Conservation (phyloP, 2,113 vertebrate species). For the Anhinga anhinga region DNA sequence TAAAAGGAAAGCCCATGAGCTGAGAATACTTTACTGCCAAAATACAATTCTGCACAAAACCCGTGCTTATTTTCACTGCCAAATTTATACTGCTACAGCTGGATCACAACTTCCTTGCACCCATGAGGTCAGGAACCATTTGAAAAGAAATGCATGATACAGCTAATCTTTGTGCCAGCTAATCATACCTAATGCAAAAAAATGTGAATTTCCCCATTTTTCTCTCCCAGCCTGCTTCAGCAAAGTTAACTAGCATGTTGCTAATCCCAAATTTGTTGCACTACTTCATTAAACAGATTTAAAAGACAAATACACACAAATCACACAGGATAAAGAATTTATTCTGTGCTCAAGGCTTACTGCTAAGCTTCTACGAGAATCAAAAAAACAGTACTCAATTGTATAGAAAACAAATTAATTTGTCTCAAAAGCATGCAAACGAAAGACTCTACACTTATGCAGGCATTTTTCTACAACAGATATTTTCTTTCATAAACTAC, state of each 20-base stretch:
- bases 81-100: slow-evolving; percentile 33
- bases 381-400: not conserved
- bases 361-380: not conserved
- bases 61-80: not conserved
- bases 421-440: not conserved
- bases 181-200: slow-evolving; percentile 9
- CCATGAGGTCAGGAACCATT: not conserved
- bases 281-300: slow-evolving; percentile 34
- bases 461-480: not conserved
- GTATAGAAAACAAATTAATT: not conserved
- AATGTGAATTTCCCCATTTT: not conserved
- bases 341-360: slow-evolving; percentile 10
- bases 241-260: not conserved
- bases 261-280: slow-evolving; percentile 42
- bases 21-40: not conserved
- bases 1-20: not conserved
- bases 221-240: not conserved
- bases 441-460: not conserved
- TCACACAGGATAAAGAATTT: slow-evolving; percentile 4
- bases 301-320: slow-evolving; percentile 24
- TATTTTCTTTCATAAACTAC: not conserved
- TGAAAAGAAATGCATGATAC: not conserved
- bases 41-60: not conserved
- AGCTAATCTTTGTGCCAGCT: not conserved
- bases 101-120: slow-evolving; percentile 21